Base-by-base conservation (phyloP, 1,140 invertebrate genomes). In the Cotesia glomerata region DNA sequence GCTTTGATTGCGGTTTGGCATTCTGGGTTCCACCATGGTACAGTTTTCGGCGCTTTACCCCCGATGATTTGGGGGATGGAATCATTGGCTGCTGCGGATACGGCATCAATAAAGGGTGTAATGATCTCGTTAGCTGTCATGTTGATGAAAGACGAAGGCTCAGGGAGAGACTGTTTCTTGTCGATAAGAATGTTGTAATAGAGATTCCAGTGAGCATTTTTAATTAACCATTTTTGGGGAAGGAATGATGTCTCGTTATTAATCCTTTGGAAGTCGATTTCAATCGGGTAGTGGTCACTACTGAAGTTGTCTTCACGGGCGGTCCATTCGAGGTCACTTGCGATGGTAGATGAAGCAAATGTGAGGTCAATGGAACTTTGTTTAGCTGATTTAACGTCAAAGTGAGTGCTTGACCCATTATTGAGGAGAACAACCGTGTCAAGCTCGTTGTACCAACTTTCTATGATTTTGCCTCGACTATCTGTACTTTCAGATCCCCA, bases 21-120 rank as follows among this genome's bases (percentile, higher is more conserved):
- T 9, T 82, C 74, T 11, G 76, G 54, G 64, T 79, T 82, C 79
- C 79, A 82, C 81, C 83, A 82, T 11, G 77, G 77, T 14, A 80
- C 72, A 1, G 9, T 16, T 63, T 74, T 51, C 76, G 75, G 63
- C 76, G 74, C 35, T 9, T 67, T 72, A 74, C 68, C 8, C n/a
- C 73, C 36, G 72, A 77, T 39, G 74, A 75, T 76, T 77, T 78
- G n/a, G 4, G 75, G 74, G 56, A 79, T 81, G 11, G 73, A 59
- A 69, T 76, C 66, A 11, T 76, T 59, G 34, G 77, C 79, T 26
- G 80, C 75, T 45, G 71, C 39, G 8, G 76, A 14, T 9, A 81
- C 77, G 5, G 76, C 4, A 52, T 78, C 34, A 18, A 62, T 78
- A 11, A 79, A 75, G 45, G 76, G 70, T 32, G 69, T 14, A 5